Evolutionary conservation across 1,140 invertebrate species (phyloP), one percentile per base, ranked within the genome.

Genomic region (Caerostris extrusa): DNA sequence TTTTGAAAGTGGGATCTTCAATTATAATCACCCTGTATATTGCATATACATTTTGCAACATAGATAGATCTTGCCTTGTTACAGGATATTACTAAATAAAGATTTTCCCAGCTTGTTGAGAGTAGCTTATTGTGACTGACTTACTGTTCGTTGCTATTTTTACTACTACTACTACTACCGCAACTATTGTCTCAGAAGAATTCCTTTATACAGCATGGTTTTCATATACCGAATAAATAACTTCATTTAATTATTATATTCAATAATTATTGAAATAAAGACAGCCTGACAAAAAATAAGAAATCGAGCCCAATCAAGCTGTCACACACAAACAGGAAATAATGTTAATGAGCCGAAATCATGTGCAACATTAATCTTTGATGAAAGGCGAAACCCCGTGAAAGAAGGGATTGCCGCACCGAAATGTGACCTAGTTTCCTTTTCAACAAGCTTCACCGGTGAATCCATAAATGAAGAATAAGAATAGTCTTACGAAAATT

Each of bases 401-500:
- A 77, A 77, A 53, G 71, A 50, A 77, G 19, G 71, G 71, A 77
- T 77, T 77, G 3, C 34, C 7, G 53, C 10, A 34, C 71, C 61
- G 7, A 5, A 77, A n/a, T 71, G 12, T 77, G 71, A 77, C 71
- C 71, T 34, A 77, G 8, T 77, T 77, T 50, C 71, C 34, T 14
- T 50, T 34, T 12, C 50, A 50, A 50, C 8, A 50, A 12, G 50
- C 34, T 50, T 50, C 71, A 50, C 53, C 71, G 34, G 10, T 8
- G 71, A 77, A 77, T 77, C 71, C 71, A 77, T 77, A 77, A 77
- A 77, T 77, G 71, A 77, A 77, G 71, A 77, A 77, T 77, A 10
- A 77, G 71, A 77, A 77, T 77, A 77, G 50, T 19, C 50, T 77
- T 77, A 53, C 71, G 50, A 77, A 77, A 77, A 77, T 77, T 50